A percentile compares a stretch with the other conserved stretches of the same genome.
Conservation (phyloP, 2,797 vertebrate genomes). For the Linurgus olivaceus region DNA sequence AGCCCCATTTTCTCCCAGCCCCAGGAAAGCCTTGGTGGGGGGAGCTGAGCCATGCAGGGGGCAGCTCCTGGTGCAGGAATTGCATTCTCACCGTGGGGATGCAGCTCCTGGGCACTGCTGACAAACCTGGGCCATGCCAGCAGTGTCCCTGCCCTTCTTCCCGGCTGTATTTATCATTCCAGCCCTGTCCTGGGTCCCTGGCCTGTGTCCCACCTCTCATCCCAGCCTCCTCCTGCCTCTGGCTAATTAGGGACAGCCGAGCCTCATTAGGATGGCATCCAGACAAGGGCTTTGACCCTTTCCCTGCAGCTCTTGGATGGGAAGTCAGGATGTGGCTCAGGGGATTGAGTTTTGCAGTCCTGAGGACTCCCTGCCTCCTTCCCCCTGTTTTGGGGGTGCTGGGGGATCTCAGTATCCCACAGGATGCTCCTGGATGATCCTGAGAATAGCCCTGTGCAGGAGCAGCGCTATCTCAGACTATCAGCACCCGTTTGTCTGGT, state of each 20-base stretch:
- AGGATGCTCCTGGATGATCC: neutral
- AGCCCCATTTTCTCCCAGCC: neutral
- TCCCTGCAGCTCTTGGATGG: neutral
- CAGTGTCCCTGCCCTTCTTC: neutral
- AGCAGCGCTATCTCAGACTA: neutral
- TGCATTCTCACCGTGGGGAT: fast-evolving
- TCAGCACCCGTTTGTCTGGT: neutral
- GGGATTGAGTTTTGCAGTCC: fast-evolving
- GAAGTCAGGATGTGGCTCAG: neutral
- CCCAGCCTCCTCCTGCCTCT: neutral
- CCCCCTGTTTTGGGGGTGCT: neutral
- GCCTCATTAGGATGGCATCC: slow-evolving; percentile 3
- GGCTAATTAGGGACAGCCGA: slow-evolving; percentile 2
- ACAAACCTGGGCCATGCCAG: neutral
- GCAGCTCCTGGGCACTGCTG: neutral
- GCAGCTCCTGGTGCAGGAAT: neutral
- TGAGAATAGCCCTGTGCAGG: neutral
- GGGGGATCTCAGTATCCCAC: neutral
- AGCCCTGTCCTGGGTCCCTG: neutral
- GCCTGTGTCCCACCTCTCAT: neutral
- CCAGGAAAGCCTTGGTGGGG: fast-evolving
- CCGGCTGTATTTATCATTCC: neutral
- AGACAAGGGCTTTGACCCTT: neutral
- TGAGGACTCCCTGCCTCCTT: neutral
- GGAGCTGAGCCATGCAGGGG: neutral